Evolutionary conservation across 1,140 invertebrate species (phyloP).

Genomic region (Papilio polytes): DNA sequence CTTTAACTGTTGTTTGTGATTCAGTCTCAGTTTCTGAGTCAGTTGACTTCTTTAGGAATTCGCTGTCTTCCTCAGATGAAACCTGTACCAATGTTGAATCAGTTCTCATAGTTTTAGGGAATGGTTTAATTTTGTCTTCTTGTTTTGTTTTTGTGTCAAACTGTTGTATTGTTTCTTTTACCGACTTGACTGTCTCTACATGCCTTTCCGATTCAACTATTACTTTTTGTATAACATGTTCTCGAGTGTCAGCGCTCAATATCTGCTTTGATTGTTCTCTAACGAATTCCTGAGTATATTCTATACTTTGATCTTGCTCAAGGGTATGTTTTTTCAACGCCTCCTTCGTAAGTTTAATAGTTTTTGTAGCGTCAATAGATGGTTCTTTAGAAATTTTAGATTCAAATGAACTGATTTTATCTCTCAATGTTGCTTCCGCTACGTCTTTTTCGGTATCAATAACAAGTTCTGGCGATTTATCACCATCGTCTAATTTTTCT

Average conservation of each 20-base stretch:
- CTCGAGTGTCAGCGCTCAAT: conserved; percentile 57
- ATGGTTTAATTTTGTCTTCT: conserved; percentile 70
- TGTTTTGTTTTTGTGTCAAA: conserved; percentile 75
- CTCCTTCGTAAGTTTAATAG: conserved; percentile 81
- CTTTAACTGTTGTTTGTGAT: conserved; percentile 78
- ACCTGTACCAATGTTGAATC: conserved; percentile 83
- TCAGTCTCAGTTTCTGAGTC: conserved; percentile 83
- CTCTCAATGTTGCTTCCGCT: conserved; percentile 77
- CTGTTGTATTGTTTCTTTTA: conserved; percentile 77
- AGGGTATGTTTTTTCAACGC: conserved; percentile 81
- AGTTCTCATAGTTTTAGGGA: conserved; percentile 76
- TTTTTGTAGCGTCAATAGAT: conserved; percentile 72
- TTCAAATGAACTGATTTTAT: conserved; percentile 81
- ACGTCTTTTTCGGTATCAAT: conserved; percentile 74
- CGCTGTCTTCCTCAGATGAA: conserved; percentile 83
- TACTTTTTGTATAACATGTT: conserved; percentile 62
- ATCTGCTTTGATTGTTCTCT: conserved; percentile 80
- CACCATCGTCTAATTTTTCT: conserved; percentile 78
- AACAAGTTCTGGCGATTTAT: conserved; percentile 74
- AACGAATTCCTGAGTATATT: conserved; percentile 83
- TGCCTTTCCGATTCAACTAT: conserved; percentile 63
- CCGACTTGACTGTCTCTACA: conserved; percentile 67
- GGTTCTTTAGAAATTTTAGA: conserved; percentile 78
- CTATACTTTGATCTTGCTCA: conserved; percentile 79
- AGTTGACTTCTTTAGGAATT: conserved; percentile 84